Evolutionary conservation across 2,113 vertebrate genomes (phyloP).

Genomic region (Atherinomorus stipes): DNA sequence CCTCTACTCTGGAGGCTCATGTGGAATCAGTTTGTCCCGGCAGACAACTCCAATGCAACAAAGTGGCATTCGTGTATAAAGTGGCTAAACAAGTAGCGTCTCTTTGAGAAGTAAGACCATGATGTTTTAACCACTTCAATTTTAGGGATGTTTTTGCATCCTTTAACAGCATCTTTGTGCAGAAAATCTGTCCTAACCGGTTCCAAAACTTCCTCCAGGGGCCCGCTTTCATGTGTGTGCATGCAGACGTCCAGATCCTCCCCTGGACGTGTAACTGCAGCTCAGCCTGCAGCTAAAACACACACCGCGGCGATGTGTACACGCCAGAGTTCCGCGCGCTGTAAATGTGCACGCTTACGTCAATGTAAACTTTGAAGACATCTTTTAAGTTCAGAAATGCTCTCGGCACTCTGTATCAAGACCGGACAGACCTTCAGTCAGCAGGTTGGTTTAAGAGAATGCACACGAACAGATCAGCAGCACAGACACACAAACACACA

Average conservation of each 20-base stretch:
- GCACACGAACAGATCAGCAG: slow-evolving; percentile 42
- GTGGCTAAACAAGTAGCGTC: neutral
- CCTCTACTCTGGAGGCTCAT: no score
- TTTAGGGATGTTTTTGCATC: neutral
- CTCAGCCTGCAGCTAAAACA: slow-evolving; percentile 46
- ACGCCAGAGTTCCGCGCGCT: slow-evolving; percentile 20
- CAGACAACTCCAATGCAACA: neutral
- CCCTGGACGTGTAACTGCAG: neutral
- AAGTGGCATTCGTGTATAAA: no score
- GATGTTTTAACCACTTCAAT: neutral
- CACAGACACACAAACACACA: slow-evolving; percentile 25
- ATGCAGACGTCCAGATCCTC: slow-evolving; percentile 16
- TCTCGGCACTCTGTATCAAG: slow-evolving; percentile 48
- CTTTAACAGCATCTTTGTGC: neutral
- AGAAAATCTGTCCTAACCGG: neutral
- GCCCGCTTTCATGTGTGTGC: neutral
- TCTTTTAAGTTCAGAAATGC: slow-evolving; percentile 50
- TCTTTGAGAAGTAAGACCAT: neutral
- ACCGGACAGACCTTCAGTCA: slow-evolving; percentile 75
- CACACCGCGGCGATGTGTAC: slow-evolving; percentile 27
- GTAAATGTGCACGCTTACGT: slow-evolving; percentile 58
- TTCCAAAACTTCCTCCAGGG: neutral
- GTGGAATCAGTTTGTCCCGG: no score
- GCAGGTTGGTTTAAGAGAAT: slow-evolving; percentile 77
- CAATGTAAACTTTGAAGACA: slow-evolving; percentile 63